These are phyloP conservation scores for Beris chalybata DNA, from an alignment of 2,888 invertebrate species.

Conservation along the genomic window DNA sequence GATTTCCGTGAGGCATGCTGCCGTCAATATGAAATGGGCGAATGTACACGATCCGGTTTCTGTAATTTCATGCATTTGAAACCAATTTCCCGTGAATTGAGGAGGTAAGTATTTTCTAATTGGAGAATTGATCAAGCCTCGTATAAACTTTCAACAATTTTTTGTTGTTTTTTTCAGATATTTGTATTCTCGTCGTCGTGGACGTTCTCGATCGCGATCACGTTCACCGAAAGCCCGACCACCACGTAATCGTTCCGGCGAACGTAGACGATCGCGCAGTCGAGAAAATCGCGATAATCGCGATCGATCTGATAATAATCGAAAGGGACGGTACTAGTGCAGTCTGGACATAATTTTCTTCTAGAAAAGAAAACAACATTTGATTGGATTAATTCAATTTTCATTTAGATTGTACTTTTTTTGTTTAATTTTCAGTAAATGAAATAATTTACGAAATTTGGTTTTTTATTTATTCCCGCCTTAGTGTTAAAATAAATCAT, in stretches of 20 bases:
- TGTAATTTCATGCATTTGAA: slow-evolving; percentile 99
- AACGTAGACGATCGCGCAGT: slow-evolving; percentile 55
- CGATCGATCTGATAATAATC: slow-evolving; percentile 44
- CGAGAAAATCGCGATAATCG: slow-evolving; percentile 47
- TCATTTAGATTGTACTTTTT: too few species aligned
- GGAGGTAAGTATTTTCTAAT: slow-evolving; percentile 62
- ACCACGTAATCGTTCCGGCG: slow-evolving; percentile 49
- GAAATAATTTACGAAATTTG: too few species aligned
- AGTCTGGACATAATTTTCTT: too few species aligned
- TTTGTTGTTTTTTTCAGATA: slow-evolving; percentile 57
- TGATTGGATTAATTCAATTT: too few species aligned
- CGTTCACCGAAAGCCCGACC: slow-evolving; percentile 53
- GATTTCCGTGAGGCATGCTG: slow-evolving; percentile 99
- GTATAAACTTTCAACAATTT: not conserved
- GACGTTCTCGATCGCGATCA: slow-evolving; percentile 55
- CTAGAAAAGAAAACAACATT: too few species aligned
- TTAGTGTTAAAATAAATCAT: too few species aligned
- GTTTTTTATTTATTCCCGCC: too few species aligned
- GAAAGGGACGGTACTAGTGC: slow-evolving; percentile 46
- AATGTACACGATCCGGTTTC: slow-evolving; percentile 97
- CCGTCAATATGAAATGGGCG: slow-evolving; percentile 99
- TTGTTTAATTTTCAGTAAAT: too few species aligned
- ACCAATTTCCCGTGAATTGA: slow-evolving; percentile 92
- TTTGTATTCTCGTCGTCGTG: slow-evolving; percentile 71
- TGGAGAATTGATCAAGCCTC: not conserved